Conservation (phyloP, 2,888 invertebrate genomes). For the Pyrrhosoma nymphula region DNA sequence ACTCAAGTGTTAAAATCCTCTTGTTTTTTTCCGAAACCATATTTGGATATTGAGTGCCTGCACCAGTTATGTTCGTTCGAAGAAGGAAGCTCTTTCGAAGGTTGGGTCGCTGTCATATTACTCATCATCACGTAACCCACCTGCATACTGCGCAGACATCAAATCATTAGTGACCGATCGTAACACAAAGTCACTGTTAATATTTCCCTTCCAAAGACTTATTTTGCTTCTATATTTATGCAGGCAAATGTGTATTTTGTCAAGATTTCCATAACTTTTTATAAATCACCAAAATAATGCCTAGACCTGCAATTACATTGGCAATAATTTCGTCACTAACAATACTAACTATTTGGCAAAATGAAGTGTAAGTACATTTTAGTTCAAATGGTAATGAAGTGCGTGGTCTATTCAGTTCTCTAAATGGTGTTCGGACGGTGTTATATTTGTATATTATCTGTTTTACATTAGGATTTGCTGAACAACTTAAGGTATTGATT, state of each 20-base stretch:
- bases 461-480: not conserved
- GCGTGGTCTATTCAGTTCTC: not conserved
- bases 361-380: slow-evolving; percentile 70
- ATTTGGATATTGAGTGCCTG: not conserved
- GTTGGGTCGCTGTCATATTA: slow-evolving; percentile 53
- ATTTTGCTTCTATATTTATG: not conserved
- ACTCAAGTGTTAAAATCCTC: not conserved
- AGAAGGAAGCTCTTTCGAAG: slow-evolving; percentile 59
- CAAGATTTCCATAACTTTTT: not conserved
- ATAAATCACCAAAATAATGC: not conserved
- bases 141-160: slow-evolving; percentile 55
- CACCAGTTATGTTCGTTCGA: slow-evolving; percentile 23
- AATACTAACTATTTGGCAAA: slow-evolving; percentile 66
- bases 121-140: slow-evolving; percentile 45
- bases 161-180: not conserved
- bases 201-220: not conserved
- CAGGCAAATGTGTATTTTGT: not conserved
- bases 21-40: not conserved
- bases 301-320: slow-evolving; percentile 28
- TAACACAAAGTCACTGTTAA: not conserved
- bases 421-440: not conserved
- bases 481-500: too few relatives aligned
- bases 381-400: not conserved
- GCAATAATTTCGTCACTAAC: slow-evolving; percentile 45
- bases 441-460: not conserved